Evolutionary conservation across 1,140 invertebrate species (phyloP).

Genomic region (Zaprionus davidi): DNA sequence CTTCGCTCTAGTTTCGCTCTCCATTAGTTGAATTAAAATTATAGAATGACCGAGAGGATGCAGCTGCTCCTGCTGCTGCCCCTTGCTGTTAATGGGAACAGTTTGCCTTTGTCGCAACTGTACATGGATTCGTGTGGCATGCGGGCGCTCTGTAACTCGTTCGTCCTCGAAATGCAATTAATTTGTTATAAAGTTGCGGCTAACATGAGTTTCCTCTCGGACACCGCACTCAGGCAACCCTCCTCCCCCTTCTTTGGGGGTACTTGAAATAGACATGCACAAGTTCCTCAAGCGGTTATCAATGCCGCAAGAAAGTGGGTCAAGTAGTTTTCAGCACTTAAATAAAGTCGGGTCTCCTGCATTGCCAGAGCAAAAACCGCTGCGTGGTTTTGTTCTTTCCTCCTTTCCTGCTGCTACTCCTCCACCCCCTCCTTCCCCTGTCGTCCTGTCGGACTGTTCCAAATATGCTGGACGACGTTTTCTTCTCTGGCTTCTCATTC

Average conservation of each 20-base stretch:
- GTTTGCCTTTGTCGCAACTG: slow-evolving; percentile 14
- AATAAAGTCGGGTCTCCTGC: slow-evolving; percentile 54
- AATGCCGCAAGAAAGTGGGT: slow-evolving; percentile 66
- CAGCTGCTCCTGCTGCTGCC: neutral
- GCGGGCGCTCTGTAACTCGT: slow-evolving; percentile 8
- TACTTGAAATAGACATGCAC: slow-evolving; percentile 51
- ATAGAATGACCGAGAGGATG: slow-evolving; percentile 17
- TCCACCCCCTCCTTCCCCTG: neutral
- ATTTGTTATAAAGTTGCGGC: slow-evolving; percentile 61
- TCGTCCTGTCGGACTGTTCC: neutral
- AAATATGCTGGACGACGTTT: slow-evolving; percentile 33
- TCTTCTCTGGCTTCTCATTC: slow-evolving; percentile 34
- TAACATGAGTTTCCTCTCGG: slow-evolving; percentile 37
- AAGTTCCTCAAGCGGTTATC: slow-evolving; percentile 58
- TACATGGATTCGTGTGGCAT: slow-evolving; percentile 9
- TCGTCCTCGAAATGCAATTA: slow-evolving; percentile 60
- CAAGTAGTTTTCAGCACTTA: slow-evolving; percentile 79
- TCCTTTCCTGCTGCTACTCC: neutral
- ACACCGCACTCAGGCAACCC: neutral
- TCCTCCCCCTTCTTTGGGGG: neutral
- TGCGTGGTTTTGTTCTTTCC: slow-evolving; percentile 30
- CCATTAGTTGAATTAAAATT: slow-evolving; percentile 36
- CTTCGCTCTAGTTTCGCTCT: slow-evolving; percentile 10
- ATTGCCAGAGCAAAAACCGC: slow-evolving; percentile 11
- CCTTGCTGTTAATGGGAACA: slow-evolving; percentile 13